Base-by-base conservation (phyloP, 2,797 vertebrate genomes). In the Gymnothorax javanicus region DNA sequence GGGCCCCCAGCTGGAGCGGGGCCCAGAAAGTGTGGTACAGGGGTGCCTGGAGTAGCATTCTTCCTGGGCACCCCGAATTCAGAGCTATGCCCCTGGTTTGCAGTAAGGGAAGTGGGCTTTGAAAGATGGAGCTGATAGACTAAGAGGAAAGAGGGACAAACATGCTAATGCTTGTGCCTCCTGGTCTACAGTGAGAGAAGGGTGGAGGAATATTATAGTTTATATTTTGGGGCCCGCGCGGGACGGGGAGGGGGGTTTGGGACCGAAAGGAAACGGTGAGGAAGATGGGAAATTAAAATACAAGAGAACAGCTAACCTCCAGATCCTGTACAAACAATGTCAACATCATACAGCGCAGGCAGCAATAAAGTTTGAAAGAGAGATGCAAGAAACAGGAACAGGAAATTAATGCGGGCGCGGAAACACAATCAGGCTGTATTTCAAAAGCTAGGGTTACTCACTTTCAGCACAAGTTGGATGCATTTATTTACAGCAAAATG, bases 241-340 rank as follows among this genome's bases (percentile, higher is more conserved):
- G 50, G 56, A 62, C 33, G 17, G 25, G 13, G 20, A 82, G 56
- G 17, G n/a, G 17, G 23, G 27, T 71, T 54, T 8, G 33, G 57
- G 54, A 54, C 77, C 13, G 23, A 87, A 86, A 7, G n/a, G 54
- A 52, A 25, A 82, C 0, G 62, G 13, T 13, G 4, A 2, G 27
- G 27, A 50, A 27, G n/a, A n/a, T 54, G 50, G 17, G 86, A 62
- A n/a, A 60, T 4, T 59, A 86, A 58, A 50, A 54, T 0, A 20
- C 0, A 3, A 50, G 6, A 90, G 87, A 15, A 82, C 56, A 84
- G 92, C 93, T 91, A 91, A 95, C 94, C 94, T 94, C 94, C 88
- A 95, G 58, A 86, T 95, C 94, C 94, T 94, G 92, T 88, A 93
- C 83, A 84, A 56, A 59, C 87, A 85, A 75, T 89, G 86, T 88